Conservation (phyloP, 2,797 vertebrate genomes). For the Parauchenoglanis ngamensis region DNA sequence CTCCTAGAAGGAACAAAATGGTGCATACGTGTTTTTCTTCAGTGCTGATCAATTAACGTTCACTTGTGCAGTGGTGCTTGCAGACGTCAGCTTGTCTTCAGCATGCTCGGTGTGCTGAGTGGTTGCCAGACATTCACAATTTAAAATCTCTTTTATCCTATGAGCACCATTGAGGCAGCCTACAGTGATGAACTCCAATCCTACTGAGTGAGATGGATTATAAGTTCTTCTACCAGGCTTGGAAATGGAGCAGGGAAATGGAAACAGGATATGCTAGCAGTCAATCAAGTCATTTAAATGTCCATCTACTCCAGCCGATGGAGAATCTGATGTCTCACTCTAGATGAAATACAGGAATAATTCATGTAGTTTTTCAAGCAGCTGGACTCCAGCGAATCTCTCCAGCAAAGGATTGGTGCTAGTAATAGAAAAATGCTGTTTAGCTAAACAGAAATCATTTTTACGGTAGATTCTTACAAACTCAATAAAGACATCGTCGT, state of each 20-base stretch:
- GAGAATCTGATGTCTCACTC: background rate
- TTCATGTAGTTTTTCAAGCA: background rate
- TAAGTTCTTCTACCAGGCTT: constrained; percentile 2
- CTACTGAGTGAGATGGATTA: background rate
- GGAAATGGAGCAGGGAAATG: background rate
- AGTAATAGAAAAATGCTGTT: background rate
- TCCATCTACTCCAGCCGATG: background rate
- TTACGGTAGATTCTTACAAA: background rate
- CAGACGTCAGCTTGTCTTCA: background rate
- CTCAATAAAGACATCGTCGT: constrained; percentile 6
- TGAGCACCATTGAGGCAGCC: background rate
- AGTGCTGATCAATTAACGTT: constrained; percentile 49
- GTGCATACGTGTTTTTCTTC: constrained; percentile 43
- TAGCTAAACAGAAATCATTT: background rate
- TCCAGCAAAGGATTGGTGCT: background rate
- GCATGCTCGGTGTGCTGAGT: background rate
- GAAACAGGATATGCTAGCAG: background rate
- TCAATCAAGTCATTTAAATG: background rate
- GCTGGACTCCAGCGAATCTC: background rate
- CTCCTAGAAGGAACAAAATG: background rate
- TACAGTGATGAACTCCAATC: background rate
- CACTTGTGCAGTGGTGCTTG: constrained; percentile 39
- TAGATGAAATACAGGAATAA: background rate
- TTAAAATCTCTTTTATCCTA: constrained; percentile 8
- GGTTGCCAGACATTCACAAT: constrained; percentile 14